A percentile compares a stretch with the other conserved stretches of the same genome.
These are phyloP conservation scores for Montipora sp. DNA, from an alignment of 64 coral and sea anemone genomes.

Conservation along the genomic window DNA sequence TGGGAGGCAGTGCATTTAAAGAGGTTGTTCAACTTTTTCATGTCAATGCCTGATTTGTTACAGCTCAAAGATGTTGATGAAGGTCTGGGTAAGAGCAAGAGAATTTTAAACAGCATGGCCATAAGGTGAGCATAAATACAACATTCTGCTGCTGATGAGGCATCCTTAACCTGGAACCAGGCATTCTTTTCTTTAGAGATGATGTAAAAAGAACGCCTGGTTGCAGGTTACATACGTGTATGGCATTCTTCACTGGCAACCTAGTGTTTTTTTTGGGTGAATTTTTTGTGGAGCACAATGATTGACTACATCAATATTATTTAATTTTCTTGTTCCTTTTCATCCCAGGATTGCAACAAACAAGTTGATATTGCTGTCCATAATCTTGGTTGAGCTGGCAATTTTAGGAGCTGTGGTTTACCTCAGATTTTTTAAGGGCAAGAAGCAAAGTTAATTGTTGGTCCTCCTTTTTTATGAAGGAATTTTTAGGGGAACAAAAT, in stretches of 20 bases:
- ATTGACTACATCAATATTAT: too few species aligned
- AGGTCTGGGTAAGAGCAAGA: conserved; percentile 78
- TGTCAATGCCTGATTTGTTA: neutral
- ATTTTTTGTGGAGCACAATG: neutral
- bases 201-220: too few species aligned
- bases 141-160: too few species aligned
- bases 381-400: conserved; percentile 88
- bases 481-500: too few species aligned
- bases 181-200: too few species aligned
- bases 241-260: neutral
- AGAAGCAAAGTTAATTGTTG: neutral
- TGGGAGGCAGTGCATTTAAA: too few species aligned
- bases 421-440: conserved; percentile 71
- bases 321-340: neutral
- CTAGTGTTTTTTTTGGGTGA: neutral
- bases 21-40: neutral
- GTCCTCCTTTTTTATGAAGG: neutral
- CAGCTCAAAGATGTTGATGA: conserved; percentile 92
- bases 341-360: conserved; percentile 88
- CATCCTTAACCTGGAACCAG: too few species aligned
- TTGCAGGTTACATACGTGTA: too few species aligned
- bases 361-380: conserved; percentile 81
- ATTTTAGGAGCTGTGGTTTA: conserved; percentile 86
- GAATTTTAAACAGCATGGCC: conserved; percentile 97
- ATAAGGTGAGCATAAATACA: conserved; percentile 61